Evolutionary conservation across 2,113 vertebrate genomes (phyloP), one percentile per base, ranked within the genome.

Genomic region (Urocolius indicus): DNA sequence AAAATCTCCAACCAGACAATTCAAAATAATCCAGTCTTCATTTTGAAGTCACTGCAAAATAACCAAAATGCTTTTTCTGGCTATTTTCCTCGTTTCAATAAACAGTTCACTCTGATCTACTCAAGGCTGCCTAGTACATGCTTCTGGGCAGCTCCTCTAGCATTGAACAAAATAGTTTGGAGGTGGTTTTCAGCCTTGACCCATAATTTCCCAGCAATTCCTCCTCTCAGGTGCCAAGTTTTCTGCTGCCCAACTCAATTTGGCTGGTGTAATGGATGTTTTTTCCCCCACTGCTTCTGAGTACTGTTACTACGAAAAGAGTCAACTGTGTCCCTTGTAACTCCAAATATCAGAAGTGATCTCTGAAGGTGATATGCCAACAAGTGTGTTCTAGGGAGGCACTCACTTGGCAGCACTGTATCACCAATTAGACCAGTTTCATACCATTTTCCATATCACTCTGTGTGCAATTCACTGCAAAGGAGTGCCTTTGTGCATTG

Each of bases 381-480:
- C 73, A 72, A 86, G 32, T 48, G 27, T 93, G 58, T 45, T 77
- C 58, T 63, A 48, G 61, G 89, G 73, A 83, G 34, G 57, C 46
- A 21, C 32, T 94, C n/a, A 15, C 82, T 67, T 85, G 84, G 82
- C 87, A 94, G 66, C 75, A 67, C 49, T 51, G 34, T 54, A 36
- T 76, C 74, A 73, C 83, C 87, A 95, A 77, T 95, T 89, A 95
- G 62, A 86, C 23, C 10, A 10, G 57, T 78, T 94, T 96, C 67
- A 12, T 61, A 27, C 36, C 36, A 41, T 61, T 94, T 94, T 93
- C 73, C n/a, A 16, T 68, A 76, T 88, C 84, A 30, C 45, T 84
- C 81, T 4, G 0, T 36, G 30, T 41, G 69, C 30, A 51, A 45
- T 74, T 96, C 74, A 30, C 67, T 84, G 85, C 81, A 87, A 83